A percentile compares a stretch with the other conserved stretches of the same genome.
These are phyloP conservation scores for Gasteruption jaculator DNA, from an alignment of 2,888 invertebrate species.

Conservation along the genomic window DNA sequence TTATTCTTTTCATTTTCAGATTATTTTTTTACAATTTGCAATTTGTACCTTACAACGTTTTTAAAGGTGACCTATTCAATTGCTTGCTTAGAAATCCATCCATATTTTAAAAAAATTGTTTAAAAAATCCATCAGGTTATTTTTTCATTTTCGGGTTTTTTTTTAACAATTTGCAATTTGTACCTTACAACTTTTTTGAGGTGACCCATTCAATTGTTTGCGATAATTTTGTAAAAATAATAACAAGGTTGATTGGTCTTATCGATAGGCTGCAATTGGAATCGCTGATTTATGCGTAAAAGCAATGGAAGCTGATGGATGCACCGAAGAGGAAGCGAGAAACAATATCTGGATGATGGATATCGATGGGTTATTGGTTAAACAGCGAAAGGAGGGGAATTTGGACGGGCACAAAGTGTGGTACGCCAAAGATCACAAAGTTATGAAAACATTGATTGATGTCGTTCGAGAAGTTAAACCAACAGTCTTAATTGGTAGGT, in stretches of 20 bases:
- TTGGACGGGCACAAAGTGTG: slow-evolving; percentile 67
- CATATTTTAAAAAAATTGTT: too few relatives aligned
- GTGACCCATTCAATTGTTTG: too few relatives aligned
- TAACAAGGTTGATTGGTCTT: neutral
- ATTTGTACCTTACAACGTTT: too few relatives aligned
- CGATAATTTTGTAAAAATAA: slow-evolving; percentile 18
- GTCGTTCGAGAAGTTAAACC: slow-evolving; percentile 84
- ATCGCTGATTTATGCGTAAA: slow-evolving; percentile 86
- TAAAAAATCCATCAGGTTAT: too few relatives aligned
- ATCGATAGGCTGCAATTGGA: slow-evolving; percentile 77
- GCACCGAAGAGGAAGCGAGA: slow-evolving; percentile 67
- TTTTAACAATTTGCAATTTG: too few relatives aligned
- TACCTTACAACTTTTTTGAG: too few relatives aligned
- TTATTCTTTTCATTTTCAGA: too few relatives aligned
- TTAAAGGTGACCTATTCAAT: too few relatives aligned
- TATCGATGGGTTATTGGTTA: slow-evolving; percentile 82
- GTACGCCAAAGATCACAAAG: slow-evolving; percentile 75
- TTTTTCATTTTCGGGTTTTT: too few relatives aligned
- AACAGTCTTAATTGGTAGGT: slow-evolving; percentile 78
- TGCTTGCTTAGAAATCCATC: too few relatives aligned
- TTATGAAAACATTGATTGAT: slow-evolving; percentile 72
- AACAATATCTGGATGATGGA: slow-evolving; percentile 95
- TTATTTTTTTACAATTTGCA: too few relatives aligned
- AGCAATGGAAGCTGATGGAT: slow-evolving; percentile 76
- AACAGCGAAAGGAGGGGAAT: slow-evolving; percentile 61